phyloP scores from a whole-genome alignment of 2,113 vertebrate species.

The Peromyscus californicus region DNA sequence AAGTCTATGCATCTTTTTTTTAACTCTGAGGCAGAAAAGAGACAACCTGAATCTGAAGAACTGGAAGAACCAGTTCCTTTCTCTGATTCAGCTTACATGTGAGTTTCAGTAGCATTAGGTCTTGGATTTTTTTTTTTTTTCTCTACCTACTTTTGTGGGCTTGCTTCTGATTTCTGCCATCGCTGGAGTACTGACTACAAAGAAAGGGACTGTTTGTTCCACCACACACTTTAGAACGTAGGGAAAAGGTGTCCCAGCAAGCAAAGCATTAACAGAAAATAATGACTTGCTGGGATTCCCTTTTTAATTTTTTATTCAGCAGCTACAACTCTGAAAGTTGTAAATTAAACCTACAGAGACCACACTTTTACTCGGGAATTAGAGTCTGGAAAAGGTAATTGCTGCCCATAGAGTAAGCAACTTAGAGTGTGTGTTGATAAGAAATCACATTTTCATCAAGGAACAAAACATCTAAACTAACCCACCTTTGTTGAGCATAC shows the following conservation, averaged over 20 bases:
- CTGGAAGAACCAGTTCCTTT: neutral
- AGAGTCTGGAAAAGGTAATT: neutral
- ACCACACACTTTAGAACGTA: neutral
- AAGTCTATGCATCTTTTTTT: neutral
- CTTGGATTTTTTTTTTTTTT: neutral
- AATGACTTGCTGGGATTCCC: constrained; percentile 1
- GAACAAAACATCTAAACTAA: neutral
- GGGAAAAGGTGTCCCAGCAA: constrained; percentile 41
- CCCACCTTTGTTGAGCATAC: neutral
- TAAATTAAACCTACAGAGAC: constrained; percentile 47
- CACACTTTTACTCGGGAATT: constrained; percentile 38
- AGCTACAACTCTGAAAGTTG: constrained; percentile 34
- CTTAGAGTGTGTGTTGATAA: neutral
- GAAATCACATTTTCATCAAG: neutral
- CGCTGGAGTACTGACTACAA: neutral
- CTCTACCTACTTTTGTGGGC: neutral
- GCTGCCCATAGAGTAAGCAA: neutral
- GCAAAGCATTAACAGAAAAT: constrained; percentile 48
- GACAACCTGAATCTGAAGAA: constrained; percentile 13
- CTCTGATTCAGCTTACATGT: constrained; percentile 33
- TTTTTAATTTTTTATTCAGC: constrained; percentile 4
- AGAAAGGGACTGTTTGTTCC: neutral
- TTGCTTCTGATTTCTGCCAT: neutral
- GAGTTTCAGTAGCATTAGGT: constrained; percentile 42
- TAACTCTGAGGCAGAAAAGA: constrained; percentile 9